These are phyloP conservation scores for Lithophane socia DNA, from an alignment of 2,888 invertebrate genomes.

Conservation along the genomic window DNA sequence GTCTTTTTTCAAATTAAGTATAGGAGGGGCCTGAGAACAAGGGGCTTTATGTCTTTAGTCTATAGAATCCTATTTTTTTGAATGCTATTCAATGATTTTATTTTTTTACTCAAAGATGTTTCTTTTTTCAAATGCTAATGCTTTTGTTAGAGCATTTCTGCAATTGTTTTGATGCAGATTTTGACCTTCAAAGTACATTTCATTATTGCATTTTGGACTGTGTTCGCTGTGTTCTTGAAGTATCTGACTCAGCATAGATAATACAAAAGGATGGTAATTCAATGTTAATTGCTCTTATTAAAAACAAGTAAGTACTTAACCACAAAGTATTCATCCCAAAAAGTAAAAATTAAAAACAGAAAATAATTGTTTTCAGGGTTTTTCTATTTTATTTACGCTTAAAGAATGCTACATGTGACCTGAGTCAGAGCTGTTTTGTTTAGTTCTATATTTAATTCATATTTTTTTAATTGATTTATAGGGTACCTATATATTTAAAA, in stretches of 20 bases:
- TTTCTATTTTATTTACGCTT: background rate
- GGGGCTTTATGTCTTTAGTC: background rate
- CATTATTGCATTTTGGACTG: conserved; percentile 12
- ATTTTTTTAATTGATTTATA: background rate
- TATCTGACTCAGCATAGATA: conserved; percentile 2
- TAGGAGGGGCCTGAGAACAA: too few species aligned
- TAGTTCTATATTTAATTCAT: background rate
- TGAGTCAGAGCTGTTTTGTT: background rate
- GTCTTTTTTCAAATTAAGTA: background rate
- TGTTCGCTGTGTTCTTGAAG: conserved; percentile 3
- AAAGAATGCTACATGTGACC: background rate
- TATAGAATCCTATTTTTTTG: too few species aligned
- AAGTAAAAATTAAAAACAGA: background rate
- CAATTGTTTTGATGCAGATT: conserved; percentile 3
- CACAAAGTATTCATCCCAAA: background rate
- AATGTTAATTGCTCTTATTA: conserved; percentile 8
- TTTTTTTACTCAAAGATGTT: too few species aligned
- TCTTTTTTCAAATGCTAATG: background rate
- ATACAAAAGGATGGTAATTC: conserved; percentile 7
- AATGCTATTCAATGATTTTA: background rate
- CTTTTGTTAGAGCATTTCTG: background rate
- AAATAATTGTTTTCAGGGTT: background rate
- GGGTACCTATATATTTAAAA: background rate
- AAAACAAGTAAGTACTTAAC: background rate
- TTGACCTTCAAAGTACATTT: conserved; percentile 30